phyloP scores from a whole-genome alignment of 2,888 invertebrate genomes.

The Orchestes rusci region DNA sequence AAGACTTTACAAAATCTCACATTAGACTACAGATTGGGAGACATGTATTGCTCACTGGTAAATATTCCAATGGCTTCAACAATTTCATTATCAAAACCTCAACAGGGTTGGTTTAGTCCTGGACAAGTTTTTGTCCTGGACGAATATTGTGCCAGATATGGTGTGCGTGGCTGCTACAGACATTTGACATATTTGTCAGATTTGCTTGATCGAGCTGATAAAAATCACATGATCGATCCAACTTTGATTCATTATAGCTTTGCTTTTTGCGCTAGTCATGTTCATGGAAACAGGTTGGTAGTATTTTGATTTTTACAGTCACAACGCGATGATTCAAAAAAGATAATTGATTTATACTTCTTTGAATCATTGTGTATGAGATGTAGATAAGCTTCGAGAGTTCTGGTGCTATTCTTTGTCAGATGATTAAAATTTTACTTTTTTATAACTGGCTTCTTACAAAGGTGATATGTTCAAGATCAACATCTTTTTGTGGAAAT shows the following conservation, averaged over 20 bases:
- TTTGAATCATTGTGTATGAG: conserved; percentile 3
- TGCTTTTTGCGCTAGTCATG: conserved; percentile 98
- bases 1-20: conserved; percentile 86
- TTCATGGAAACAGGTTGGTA: conserved; percentile 93
- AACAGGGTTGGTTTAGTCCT: conserved; percentile 98
- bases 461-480: too few relatives aligned
- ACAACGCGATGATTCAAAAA: conserved; percentile 16
- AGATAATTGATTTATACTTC: too few relatives aligned
- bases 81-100: neutral
- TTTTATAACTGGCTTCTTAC: too few relatives aligned
- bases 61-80: conserved; percentile 31
- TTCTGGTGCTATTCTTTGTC: conserved; percentile 7
- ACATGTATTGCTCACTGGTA: conserved; percentile 97
- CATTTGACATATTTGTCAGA: conserved; percentile 95
- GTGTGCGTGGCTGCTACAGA: conserved; percentile 93
- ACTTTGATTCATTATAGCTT: conserved; percentile 98
- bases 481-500: too few relatives aligned
- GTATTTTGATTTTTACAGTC: too few relatives aligned
- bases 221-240: conserved; percentile 90
- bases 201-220: conserved; percentile 89
- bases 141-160: conserved; percentile 96
- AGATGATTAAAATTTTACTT: conserved; percentile 2
- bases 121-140: conserved; percentile 98
- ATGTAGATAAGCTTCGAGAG: conserved; percentile 11
- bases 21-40: conserved; percentile 90